Evolutionary conservation across 1,140 invertebrate genomes (phyloP), one percentile per base, ranked within the genome.

Genomic region (Asobara japonica): DNA sequence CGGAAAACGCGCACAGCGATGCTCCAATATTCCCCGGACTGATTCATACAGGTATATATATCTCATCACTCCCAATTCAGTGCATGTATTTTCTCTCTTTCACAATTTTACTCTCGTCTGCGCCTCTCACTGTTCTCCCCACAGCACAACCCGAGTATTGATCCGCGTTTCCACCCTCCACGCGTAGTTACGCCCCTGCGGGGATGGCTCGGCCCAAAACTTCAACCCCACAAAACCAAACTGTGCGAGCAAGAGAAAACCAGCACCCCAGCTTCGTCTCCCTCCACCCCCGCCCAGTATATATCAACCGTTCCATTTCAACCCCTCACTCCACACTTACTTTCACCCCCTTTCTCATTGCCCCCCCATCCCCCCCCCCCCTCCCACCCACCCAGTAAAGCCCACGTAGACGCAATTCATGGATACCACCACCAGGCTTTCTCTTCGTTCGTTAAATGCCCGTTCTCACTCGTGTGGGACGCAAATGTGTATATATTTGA

Each of bases 101-200:
- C 8, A 22, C 65, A 4, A 16, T 61, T 61, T 13, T 22, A 22
- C 33, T 64, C 30, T 72, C 20, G 48, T 76, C 20, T 38, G 18
- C 41, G 36, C 27, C 70, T 69, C 36, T 74, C 51, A 66, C 22
- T 51, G 45, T 64, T 62, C 48, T 69, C 64, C 72, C 65, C 45
- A 22, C 45, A 66, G 64, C 31, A 48, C 45, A 41, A 27, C 41
- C 33, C 70, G 36, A 73, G 71, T 73, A 73, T 73, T 73, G 71
- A 73, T 73, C 71, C 65, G 41, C 13, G 62, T 31, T 65, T 18
- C 65, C 48, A 62, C 62, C 71, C 65, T 71, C 71, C 51, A 22
- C 71, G 18, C 65, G 71, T 73, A 67, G 71, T 68, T 67, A 65
- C 71, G 65, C 65, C 71, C 65, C 71, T 68, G 71, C 33, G 65